These are phyloP conservation scores for Serranus cabrilla DNA, from an alignment of 2,797 vertebrate species.

Conservation along the genomic window DNA sequence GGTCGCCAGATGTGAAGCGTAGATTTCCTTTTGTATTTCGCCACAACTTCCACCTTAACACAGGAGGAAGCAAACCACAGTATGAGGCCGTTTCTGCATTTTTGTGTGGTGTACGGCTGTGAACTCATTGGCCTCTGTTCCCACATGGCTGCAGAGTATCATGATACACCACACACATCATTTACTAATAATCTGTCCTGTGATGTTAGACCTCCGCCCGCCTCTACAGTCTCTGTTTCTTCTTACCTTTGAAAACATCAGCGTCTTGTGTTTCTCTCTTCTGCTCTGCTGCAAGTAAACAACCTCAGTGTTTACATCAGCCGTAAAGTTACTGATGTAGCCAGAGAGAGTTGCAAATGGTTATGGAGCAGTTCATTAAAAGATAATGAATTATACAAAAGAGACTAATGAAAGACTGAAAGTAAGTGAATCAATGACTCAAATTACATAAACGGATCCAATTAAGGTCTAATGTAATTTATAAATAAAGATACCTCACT, in stretches of 20 bases:
- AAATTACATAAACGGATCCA: not conserved
- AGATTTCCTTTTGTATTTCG: slow-evolving; percentile 45
- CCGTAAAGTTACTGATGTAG: not conserved
- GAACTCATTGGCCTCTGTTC: slow-evolving; percentile 21
- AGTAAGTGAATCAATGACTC: not conserved
- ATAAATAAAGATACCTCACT: not conserved
- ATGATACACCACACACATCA: slow-evolving; percentile 5
- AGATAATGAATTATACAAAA: not conserved
- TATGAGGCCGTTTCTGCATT: slow-evolving; percentile 2
- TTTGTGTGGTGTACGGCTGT: not conserved
- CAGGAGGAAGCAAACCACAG: slow-evolving; percentile 13
- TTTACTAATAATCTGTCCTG: slow-evolving; percentile 19
- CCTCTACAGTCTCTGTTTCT: not conserved
- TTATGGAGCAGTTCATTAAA: slow-evolving; percentile 10
- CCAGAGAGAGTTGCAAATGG: not conserved
- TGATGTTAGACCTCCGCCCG: not conserved
- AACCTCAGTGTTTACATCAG: not conserved
- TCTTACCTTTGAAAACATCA: not conserved
- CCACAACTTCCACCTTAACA: not conserved
- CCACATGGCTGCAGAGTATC: slow-evolving; percentile 7
- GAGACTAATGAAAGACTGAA: not conserved
- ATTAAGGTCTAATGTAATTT: not conserved
- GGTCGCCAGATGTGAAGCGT: slow-evolving; percentile 24
- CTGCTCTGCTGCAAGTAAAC: slow-evolving; percentile 11
- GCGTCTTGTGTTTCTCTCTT: not conserved